These are phyloP conservation scores for Bucorvus abyssinicus DNA, from an alignment of 2,797 vertebrate genomes.

Conservation along the genomic window DNA sequence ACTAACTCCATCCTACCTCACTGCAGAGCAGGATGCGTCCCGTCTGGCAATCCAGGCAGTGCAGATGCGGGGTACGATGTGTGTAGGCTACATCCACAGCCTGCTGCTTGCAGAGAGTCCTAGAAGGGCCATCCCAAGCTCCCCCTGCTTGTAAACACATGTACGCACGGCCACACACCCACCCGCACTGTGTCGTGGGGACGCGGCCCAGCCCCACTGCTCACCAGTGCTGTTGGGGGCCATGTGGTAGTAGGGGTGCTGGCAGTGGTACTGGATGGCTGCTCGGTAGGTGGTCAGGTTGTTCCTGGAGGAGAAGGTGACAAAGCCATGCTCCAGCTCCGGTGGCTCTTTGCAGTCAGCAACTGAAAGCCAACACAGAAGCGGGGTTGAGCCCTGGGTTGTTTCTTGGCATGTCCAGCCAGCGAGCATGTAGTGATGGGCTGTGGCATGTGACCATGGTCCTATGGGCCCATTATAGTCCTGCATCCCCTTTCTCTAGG, in stretches of 20 bases:
- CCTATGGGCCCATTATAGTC: background rate
- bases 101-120: background rate
- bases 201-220: background rate
- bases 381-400: background rate
- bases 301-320: constrained; percentile 79
- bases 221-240: constrained; percentile 80
- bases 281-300: constrained; percentile 87
- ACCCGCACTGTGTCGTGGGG: accelerated
- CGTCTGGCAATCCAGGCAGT: background rate
- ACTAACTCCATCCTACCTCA: background rate
- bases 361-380: constrained; percentile 77
- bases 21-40: background rate
- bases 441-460: background rate
- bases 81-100: background rate
- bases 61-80: accelerated
- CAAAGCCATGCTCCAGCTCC: constrained; percentile 75
- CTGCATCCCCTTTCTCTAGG: background rate
- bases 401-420: background rate
- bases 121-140: background rate
- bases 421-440: background rate
- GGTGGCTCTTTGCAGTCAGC: constrained; percentile 86
- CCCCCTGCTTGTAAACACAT: accelerated
- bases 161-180: accelerated
- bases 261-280: constrained; percentile 83
- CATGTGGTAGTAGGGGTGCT: constrained; percentile 75